A percentile compares a stretch with the other conserved stretches of the same genome.
These are phyloP conservation scores for Brotula barbata DNA, from an alignment of 2,797 vertebrate species.

Conservation along the genomic window DNA sequence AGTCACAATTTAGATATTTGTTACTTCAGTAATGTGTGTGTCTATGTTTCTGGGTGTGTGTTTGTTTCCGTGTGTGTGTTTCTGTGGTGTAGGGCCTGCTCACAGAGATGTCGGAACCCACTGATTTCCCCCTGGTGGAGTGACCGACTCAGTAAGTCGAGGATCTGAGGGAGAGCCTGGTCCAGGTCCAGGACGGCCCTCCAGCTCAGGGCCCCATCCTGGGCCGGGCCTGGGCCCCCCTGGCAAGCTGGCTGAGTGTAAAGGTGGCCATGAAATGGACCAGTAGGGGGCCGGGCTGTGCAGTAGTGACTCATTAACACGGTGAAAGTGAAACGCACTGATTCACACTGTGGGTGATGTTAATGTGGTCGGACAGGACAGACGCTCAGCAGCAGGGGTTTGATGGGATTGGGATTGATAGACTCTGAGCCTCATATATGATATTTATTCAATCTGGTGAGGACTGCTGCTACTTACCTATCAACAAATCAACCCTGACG, in stretches of 20 bases:
- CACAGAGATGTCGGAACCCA: slow-evolving; percentile 84
- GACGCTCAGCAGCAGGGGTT: too few relatives aligned
- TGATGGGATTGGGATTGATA: too few relatives aligned
- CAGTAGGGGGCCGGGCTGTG: slow-evolving; percentile 58
- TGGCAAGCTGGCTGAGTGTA: slow-evolving; percentile 73
- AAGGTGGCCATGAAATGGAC: slow-evolving; percentile 93
- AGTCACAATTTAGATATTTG: too few relatives aligned
- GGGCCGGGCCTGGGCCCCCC: slow-evolving; percentile 78
- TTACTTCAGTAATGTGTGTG: slow-evolving; percentile 1
- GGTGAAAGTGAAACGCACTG: too few relatives aligned
- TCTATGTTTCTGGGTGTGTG: slow-evolving; percentile 11
- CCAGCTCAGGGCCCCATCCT: slow-evolving; percentile 77
- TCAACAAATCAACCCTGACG: too few relatives aligned
- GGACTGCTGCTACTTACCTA: too few relatives aligned
- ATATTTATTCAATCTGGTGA: too few relatives aligned
- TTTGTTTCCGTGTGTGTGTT: slow-evolving; percentile 19
- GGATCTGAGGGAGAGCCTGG: slow-evolving; percentile 82
- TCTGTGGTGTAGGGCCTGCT: slow-evolving; percentile 82
- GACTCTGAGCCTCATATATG: too few relatives aligned
- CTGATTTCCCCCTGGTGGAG: slow-evolving; percentile 83
- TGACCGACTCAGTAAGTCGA: slow-evolving; percentile 85
- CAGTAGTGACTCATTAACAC: slow-evolving; percentile 15
- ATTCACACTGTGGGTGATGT: too few relatives aligned
- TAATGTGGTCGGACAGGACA: too few relatives aligned
- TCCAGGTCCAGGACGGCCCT: slow-evolving; percentile 56